phyloP scores from a whole-genome alignment of 2,888 invertebrate species.

The Trissolcus brochymenae region DNA sequence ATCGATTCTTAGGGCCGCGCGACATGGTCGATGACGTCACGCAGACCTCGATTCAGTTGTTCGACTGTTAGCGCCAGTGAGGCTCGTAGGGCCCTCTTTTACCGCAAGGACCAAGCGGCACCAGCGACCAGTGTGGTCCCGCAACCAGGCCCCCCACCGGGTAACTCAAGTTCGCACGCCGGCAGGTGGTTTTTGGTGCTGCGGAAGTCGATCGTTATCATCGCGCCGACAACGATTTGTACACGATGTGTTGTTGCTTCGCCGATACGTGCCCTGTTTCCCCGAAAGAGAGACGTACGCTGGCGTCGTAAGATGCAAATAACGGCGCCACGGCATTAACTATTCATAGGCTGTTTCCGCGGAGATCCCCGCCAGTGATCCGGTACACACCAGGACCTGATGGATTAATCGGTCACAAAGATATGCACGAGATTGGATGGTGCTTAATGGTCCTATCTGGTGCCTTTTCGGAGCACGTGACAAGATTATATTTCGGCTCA shows the following conservation, averaged over 20 bases:
- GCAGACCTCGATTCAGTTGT: constrained; percentile 25
- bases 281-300: constrained; percentile 34
- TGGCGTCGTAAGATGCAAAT: constrained; percentile 53
- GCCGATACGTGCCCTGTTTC: constrained; percentile 17
- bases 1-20: constrained; percentile 70
- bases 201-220: constrained; percentile 25
- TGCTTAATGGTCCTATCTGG: constrained; percentile 8
- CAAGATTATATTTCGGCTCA: constrained; percentile 3
- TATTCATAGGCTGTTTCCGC: constrained; percentile 57
- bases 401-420: constrained; percentile 12
- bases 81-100: constrained; percentile 3
- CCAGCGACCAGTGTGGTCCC: neutral
- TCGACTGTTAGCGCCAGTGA: constrained; percentile 12
- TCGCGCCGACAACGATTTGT: constrained; percentile 31
- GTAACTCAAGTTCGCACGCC: constrained; percentile 7
- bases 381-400: constrained; percentile 15
- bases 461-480: constrained; percentile 1
- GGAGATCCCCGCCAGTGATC: constrained; percentile 6
- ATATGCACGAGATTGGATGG: constrained; percentile 5
- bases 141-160: neutral
- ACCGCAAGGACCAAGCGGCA: neutral
- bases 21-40: constrained; percentile 52
- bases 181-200: constrained; percentile 49
- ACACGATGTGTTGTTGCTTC: constrained; percentile 39
- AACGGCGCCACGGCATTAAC: constrained; percentile 56